Conservation (phyloP, 2,888 invertebrate species). For the Pristionchus mayeri region DNA sequence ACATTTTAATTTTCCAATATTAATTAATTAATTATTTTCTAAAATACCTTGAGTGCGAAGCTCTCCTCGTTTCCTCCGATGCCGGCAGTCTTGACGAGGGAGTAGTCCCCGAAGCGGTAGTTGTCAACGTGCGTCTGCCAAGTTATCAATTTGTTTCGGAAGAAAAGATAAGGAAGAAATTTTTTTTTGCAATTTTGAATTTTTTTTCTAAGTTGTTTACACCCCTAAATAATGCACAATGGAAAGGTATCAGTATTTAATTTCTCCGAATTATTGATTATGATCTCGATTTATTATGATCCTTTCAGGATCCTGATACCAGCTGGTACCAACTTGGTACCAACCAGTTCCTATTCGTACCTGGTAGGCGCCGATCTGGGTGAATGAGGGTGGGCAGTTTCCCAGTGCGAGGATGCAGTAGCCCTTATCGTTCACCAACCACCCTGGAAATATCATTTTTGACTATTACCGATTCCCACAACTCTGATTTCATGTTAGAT, state of each 20-base stretch:
- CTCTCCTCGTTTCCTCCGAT: slow-evolving; percentile 67
- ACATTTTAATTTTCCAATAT: not conserved
- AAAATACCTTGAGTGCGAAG: slow-evolving; percentile 66
- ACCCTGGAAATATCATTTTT: too few relatives aligned
- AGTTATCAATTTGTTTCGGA: not conserved
- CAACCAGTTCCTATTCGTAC: too few relatives aligned
- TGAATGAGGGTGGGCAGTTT: slow-evolving; percentile 72
- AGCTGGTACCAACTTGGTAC: too few relatives aligned
- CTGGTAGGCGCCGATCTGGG: slow-evolving; percentile 71
- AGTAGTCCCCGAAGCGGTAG: slow-evolving; percentile 71
- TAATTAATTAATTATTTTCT: not conserved
- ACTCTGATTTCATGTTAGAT: too few relatives aligned
- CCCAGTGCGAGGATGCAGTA: slow-evolving; percentile 72
- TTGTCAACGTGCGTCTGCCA: slow-evolving; percentile 66
- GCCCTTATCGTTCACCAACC: slow-evolving; percentile 72
- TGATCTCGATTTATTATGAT: too few relatives aligned
- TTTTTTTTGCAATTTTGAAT: not conserved
- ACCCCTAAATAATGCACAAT: too few relatives aligned
- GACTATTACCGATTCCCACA: too few relatives aligned
- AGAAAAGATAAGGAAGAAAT: too few relatives aligned
- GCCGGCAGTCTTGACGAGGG: slow-evolving; percentile 64
- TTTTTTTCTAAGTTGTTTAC: too few relatives aligned
- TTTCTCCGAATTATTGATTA: too few relatives aligned
- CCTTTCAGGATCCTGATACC: too few relatives aligned
- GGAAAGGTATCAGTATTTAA: too few relatives aligned